Percentiles rank a stretch among this genome's conserved stretches.
Conservation (phyloP, 2,888 invertebrate genomes). For the Lacanobia wlatinum region DNA sequence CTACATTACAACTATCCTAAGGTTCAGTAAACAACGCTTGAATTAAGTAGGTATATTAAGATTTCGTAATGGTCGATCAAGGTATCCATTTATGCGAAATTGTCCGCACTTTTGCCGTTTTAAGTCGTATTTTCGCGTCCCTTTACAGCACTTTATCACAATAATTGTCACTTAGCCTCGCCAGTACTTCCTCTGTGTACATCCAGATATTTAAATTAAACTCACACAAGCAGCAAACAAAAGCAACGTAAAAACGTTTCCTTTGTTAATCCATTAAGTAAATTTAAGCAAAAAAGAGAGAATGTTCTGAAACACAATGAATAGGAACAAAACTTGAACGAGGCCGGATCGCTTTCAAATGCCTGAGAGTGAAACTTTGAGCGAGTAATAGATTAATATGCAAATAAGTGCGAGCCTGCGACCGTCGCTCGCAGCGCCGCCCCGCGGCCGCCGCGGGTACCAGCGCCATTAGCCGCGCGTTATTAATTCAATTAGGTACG, state of each 20-base stretch:
- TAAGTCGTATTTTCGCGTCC: slow-evolving; percentile 30
- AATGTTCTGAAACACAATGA: slow-evolving; percentile 63
- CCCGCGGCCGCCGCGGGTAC: slow-evolving; percentile 23
- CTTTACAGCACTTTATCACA: slow-evolving; percentile 42
- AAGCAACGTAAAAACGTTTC: slow-evolving; percentile 60
- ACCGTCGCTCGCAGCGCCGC: slow-evolving; percentile 24
- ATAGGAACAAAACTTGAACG: slow-evolving; percentile 64
- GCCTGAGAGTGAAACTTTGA: slow-evolving; percentile 58
- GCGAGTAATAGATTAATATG: slow-evolving; percentile 66
- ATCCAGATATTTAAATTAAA: slow-evolving; percentile 61
- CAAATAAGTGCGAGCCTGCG: slow-evolving; percentile 57
- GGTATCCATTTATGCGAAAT: slow-evolving; percentile 5
- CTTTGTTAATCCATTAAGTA: slow-evolving; percentile 65
- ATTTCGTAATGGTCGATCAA: slow-evolving; percentile 2
- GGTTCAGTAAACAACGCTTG: not conserved
- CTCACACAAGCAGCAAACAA: slow-evolving; percentile 59
- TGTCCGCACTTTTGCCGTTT: slow-evolving; percentile 21
- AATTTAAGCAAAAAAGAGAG: slow-evolving; percentile 64
- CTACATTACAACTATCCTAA: slow-evolving; percentile 7
- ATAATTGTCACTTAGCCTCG: slow-evolving; percentile 52
- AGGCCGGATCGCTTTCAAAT: slow-evolving; percentile 64
- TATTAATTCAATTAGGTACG: slow-evolving; percentile 44
- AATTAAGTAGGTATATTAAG: not conserved
- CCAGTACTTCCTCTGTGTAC: slow-evolving; percentile 45
- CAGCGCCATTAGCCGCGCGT: slow-evolving; percentile 35